phyloP scores from a whole-genome alignment of 2,888 invertebrate species.

The Erebia palarica region DNA sequence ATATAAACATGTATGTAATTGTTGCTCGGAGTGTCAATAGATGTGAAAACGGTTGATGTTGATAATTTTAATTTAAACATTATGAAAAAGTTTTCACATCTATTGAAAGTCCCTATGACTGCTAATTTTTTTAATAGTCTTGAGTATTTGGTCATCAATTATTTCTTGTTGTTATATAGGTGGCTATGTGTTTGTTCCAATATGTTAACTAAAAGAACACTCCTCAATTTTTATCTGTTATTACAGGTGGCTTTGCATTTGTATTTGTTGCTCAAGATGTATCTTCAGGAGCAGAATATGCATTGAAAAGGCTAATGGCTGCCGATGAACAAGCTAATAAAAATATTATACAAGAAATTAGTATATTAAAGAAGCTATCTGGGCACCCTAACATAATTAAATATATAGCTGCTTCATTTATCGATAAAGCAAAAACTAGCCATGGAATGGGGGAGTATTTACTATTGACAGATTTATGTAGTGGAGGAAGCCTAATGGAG shows the following conservation, averaged over 20 bases:
- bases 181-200: neutral
- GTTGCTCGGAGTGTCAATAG: too few relatives aligned
- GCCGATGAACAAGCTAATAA: slow-evolving; percentile 91
- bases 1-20: too few relatives aligned
- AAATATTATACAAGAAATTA: slow-evolving; percentile 91
- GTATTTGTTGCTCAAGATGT: slow-evolving; percentile 97
- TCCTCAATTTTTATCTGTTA: slow-evolving; percentile 33
- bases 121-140: too few relatives aligned
- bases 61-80: too few relatives aligned
- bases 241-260: slow-evolving; percentile 97
- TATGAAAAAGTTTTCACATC: too few relatives aligned
- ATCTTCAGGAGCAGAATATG: slow-evolving; percentile 93
- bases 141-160: too few relatives aligned
- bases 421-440: slow-evolving; percentile 89
- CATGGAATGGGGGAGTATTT: slow-evolving; percentile 95
- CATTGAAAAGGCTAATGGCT: slow-evolving; percentile 93
- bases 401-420: slow-evolving; percentile 92
- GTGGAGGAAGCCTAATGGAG: slow-evolving; percentile 90
- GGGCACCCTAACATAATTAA: slow-evolving; percentile 96
- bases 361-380: slow-evolving; percentile 91
- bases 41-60: too few relatives aligned
- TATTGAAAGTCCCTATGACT: too few relatives aligned
- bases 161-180: too few relatives aligned
- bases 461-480: slow-evolving; percentile 95
- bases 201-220: neutral